Conservation (phyloP, 2,888 invertebrate genomes). For the Alviniconcha strummeri region DNA sequence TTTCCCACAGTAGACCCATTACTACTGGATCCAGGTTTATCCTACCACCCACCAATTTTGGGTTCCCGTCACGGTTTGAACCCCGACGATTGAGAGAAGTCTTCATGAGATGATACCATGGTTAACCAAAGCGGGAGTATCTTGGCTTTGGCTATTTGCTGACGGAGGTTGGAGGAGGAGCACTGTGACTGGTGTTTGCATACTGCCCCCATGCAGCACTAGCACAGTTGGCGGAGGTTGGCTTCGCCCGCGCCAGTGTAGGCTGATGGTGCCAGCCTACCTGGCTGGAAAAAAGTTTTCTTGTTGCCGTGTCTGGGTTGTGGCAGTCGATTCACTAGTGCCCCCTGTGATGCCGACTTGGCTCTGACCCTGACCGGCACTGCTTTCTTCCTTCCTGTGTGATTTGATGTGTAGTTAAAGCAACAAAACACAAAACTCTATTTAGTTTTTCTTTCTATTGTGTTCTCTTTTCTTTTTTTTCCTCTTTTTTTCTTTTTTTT, state of each 20-base stretch:
- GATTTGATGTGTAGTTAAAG: slow-evolving; percentile 28
- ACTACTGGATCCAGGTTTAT: no score
- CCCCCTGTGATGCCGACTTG: slow-evolving; percentile 13
- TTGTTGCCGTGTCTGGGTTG: background rate
- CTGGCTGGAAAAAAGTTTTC: no score
- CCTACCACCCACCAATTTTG: no score
- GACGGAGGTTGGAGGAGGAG: no score
- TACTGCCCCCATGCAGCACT: slow-evolving; percentile 17
- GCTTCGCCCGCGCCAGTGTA: background rate
- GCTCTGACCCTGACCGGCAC: background rate
- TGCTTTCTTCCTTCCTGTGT: slow-evolving; percentile 16
- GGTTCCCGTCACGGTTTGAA: no score
- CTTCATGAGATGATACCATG: no score
- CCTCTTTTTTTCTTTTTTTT: background rate
- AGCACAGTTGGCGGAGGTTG: background rate
- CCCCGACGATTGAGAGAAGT: no score
- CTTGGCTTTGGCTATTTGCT: no score
- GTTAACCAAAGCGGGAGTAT: no score
- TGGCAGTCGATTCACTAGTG: slow-evolving; percentile 4
- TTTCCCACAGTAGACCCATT: no score
- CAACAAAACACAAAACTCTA: slow-evolving; percentile 16
- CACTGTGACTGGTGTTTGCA: background rate
- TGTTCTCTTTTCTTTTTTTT: slow-evolving; percentile 17
- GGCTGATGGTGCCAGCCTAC: slow-evolving; percentile 20
- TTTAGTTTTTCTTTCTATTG: slow-evolving; percentile 5